Percentiles rank a stretch among this genome's conserved stretches.
Conservation (phyloP, 35 echinoderm and acorn worm species). For the Chiridota heheva region DNA sequence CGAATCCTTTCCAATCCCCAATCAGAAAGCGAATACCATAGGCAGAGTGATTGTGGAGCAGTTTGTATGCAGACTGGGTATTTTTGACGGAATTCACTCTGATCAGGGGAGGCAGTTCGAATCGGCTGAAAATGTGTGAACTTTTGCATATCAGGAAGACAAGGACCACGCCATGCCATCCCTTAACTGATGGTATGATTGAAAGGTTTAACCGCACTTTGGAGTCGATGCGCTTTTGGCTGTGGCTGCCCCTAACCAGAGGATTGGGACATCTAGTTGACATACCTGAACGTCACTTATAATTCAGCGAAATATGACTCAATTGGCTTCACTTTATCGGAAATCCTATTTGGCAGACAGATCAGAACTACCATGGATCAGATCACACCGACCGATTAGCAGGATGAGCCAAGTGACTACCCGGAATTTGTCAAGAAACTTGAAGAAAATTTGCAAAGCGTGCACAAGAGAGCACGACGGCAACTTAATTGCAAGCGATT, state of each 20-base stretch:
- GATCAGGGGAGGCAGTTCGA: slow-evolving; percentile 33
- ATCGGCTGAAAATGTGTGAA: neutral
- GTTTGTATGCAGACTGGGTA: slow-evolving; percentile 13
- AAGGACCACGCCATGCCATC: slow-evolving; percentile 11
- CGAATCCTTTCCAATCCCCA: neutral
- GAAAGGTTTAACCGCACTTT: neutral
- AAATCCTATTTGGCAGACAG: neutral
- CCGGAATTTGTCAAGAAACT: no score
- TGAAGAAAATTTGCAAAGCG: no score
- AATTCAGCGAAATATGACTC: neutral
- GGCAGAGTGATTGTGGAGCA: neutral
- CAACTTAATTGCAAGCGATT: no score
- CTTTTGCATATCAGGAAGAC: neutral
- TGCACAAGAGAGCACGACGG: no score
- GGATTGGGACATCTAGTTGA: slow-evolving; percentile 8
- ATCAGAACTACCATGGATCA: neutral
- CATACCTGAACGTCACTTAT: neutral
- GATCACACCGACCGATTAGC: neutral
- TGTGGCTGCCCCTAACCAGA: neutral
- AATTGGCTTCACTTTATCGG: neutral
- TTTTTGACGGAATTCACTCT: neutral
- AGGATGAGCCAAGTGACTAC: no score
- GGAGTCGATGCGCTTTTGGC: neutral
- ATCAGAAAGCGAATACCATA: neutral
- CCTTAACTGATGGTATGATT: neutral